A percentile compares a stretch with the other conserved stretches of the same genome.
Conservation (phyloP, 2,113 vertebrate genomes). For the Gallinago jamesoni region DNA sequence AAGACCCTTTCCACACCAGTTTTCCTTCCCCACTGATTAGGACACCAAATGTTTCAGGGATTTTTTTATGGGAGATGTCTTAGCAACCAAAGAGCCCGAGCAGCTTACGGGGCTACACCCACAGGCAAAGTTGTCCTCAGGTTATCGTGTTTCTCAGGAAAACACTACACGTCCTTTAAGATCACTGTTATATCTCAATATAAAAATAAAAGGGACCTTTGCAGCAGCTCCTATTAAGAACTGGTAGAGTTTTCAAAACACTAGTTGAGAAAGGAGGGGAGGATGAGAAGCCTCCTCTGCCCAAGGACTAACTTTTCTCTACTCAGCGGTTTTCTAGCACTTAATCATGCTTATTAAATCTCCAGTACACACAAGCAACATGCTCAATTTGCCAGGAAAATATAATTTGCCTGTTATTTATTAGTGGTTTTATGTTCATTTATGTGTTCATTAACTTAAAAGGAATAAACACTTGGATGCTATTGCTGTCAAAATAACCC, state of each 20-base stretch:
- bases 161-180: not conserved
- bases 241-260: not conserved
- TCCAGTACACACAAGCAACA: not conserved
- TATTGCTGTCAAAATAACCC: not conserved
- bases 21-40: not conserved
- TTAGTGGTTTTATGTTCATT: not conserved
- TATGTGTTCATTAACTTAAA: not conserved
- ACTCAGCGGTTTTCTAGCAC: not conserved
- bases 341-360: not conserved
- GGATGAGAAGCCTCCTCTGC: not conserved
- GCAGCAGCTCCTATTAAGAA: not conserved
- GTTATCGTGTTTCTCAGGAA: not conserved
- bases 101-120: not conserved
- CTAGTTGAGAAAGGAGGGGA: not conserved
- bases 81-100: not conserved
- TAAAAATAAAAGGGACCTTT: not conserved
- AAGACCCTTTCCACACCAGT: not conserved
- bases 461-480: not conserved
- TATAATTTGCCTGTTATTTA: not conserved
- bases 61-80: not conserved
- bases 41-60: not conserved
- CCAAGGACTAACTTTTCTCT: not conserved
- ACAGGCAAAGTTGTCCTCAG: not conserved
- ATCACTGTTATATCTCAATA: not conserved
- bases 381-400: slow-evolving; percentile 19